Evolutionary conservation across 2,888 invertebrate genomes (phyloP), one percentile per base, ranked within the genome.

Genomic region (Drosophila lacicola): DNA sequence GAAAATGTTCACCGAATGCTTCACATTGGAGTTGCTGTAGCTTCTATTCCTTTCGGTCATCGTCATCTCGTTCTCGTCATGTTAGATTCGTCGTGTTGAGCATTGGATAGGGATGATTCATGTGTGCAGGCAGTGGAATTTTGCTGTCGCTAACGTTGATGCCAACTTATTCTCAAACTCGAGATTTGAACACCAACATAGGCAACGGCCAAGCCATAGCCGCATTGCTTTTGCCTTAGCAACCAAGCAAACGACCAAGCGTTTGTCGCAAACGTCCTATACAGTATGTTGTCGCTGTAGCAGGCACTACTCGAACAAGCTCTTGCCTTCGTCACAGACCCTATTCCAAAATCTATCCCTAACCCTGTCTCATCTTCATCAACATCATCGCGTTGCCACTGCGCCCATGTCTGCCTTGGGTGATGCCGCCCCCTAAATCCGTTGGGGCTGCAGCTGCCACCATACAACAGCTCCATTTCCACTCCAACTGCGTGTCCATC

Each of bases 1-100:
- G 80, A 90, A 80, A 82, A 88, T 90, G 88, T 91, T 82, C 90
- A 81, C 81, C 86, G 80, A 87, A 83, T 83, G 85, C 86, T 85
- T 85, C 73, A 70, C 77, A n/a, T n/a, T 37, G 82, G 82, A 88
- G 87, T 74, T 82, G 86, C 74, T 72, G 60, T 62, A 61, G 75
- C 61, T 61, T 70, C 73, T 78, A 88, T 89, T 89, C 90, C 88
- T 85, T 83, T 88, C 85, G 90, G 84, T 79, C 89, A 88, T 75
- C 82, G 67, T 61, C 78, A 74, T 74, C 78, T 78, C 74, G 58
- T 72, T 74, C 64, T 77, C 82, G 80, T 75, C 86, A 89, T 85
- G 81, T 86, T 75, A 70, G 78, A 80, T 67, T 80, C 67, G 76
- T 68, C 73, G 68, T 63, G 57, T 55, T 47, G 72, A 76, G 73